A percentile compares a stretch with the other conserved stretches of the same genome.
Conservation (phyloP, 2,797 vertebrate genomes). For the Orientallactaga sibirica region DNA sequence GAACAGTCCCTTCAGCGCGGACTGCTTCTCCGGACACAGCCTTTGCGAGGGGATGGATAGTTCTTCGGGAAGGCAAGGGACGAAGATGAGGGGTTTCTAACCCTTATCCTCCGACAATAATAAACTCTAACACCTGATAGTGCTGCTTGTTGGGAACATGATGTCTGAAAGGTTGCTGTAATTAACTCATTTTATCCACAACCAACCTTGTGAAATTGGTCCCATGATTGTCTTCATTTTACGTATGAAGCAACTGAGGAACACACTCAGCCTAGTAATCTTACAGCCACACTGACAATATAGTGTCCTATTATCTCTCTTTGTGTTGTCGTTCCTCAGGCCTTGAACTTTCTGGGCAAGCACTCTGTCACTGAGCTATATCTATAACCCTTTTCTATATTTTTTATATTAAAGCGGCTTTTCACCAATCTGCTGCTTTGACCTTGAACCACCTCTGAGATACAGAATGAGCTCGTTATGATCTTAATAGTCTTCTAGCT, state of each 20-base stretch:
- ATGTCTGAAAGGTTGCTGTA: neutral
- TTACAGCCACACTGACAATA: no score
- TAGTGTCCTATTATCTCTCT: neutral
- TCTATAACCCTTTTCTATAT: neutral
- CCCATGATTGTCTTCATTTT: neutral
- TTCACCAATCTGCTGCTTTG: neutral
- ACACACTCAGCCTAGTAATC: neutral
- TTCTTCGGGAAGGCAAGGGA: neutral
- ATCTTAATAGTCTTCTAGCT: neutral
- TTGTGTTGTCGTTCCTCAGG: neutral
- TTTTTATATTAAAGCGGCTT: neutral
- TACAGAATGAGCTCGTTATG: neutral
- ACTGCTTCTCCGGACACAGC: neutral
- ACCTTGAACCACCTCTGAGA: neutral
- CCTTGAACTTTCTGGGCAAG: neutral
- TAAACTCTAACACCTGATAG: neutral
- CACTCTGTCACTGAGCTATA: neutral
- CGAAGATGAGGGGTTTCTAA: neutral
- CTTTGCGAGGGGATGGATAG: neutral
- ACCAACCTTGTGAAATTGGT: neutral
- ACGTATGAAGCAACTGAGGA: neutral
- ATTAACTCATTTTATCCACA: neutral
- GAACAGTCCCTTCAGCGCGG: neutral
- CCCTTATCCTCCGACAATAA: neutral
- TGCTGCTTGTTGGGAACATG: neutral